Percentiles rank a stretch among this genome's conserved stretches.
Evolutionary conservation across 2,113 vertebrate genomes (phyloP).

Genomic region (Burhinus bistriatus): DNA sequence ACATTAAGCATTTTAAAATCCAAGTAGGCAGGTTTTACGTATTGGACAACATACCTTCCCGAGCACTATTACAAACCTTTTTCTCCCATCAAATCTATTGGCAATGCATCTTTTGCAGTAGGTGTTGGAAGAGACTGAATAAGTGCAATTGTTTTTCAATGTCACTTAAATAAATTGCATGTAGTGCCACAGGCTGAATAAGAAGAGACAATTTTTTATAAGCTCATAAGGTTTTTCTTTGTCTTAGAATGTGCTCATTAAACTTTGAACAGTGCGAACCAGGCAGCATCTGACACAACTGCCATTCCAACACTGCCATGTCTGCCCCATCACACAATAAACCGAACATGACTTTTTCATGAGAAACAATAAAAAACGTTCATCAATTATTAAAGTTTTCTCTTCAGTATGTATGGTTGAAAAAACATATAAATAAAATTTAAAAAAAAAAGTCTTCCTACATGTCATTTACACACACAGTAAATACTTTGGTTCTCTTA

Average conservation of each 20-base stretch:
- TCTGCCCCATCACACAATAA: slow-evolving; percentile 43
- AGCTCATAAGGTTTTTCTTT: slow-evolving; percentile 13
- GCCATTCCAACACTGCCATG: neutral
- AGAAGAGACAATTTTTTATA: slow-evolving; percentile 15
- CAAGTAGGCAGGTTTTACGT: neutral
- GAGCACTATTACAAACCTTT: neutral
- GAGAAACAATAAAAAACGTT: slow-evolving; percentile 58
- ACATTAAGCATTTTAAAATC: neutral
- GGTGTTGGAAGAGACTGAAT: neutral
- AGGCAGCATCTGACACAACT: neutral
- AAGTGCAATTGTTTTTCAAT: neutral
- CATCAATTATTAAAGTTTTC: slow-evolving; percentile 69
- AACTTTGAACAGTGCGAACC: slow-evolving; percentile 50
- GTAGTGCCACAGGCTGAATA: neutral
- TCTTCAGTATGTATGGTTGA: neutral
- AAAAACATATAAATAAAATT: neutral
- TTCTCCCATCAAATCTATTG: neutral
- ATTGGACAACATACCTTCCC: neutral
- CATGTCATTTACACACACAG: neutral
- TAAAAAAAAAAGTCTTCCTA: neutral
- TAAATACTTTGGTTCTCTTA: slow-evolving; percentile 7
- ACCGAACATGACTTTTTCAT: slow-evolving; percentile 69
- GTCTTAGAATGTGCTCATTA: slow-evolving; percentile 54
- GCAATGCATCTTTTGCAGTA: neutral
- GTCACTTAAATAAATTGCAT: neutral